Conservation (phyloP, 2,797 vertebrate species). For the Stomatorhinus walkeri region DNA sequence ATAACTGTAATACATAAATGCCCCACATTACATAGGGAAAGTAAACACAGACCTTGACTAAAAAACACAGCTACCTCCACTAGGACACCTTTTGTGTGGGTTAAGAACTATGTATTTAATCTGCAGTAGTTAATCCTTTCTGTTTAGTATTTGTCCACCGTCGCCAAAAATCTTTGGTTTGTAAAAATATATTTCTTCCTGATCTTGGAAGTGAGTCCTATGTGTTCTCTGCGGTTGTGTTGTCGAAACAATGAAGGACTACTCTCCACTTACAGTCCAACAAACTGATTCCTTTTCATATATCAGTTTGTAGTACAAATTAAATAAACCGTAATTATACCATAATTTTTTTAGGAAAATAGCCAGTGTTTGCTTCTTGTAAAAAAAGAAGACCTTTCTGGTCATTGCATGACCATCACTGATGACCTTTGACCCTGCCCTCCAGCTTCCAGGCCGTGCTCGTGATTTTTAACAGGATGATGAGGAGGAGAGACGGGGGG, state of each 20-base stretch:
- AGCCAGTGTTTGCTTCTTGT: neutral
- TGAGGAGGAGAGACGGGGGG: conserved; percentile 36
- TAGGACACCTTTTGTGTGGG: neutral
- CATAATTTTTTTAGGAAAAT: neutral
- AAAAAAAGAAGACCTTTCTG: neutral
- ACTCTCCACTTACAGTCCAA: neutral
- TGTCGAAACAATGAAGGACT: neutral
- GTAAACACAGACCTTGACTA: neutral
- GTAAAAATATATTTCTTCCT: conserved; percentile 18
- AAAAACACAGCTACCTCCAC: neutral
- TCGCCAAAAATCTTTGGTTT: conserved; percentile 19
- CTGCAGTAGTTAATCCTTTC: conserved; percentile 25
- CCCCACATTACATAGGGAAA: too few species aligned
- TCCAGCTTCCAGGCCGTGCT: neutral
- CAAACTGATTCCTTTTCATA: neutral
- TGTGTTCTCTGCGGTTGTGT: neutral
- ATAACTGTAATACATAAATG: neutral
- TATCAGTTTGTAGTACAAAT: neutral
- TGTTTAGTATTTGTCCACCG: conserved; percentile 30
- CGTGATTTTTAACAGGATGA: conserved; percentile 47
- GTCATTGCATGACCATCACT: neutral
- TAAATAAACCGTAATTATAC: neutral
- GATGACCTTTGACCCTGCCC: neutral
- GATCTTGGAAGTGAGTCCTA: neutral
- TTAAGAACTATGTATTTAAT: conserved; percentile 21